Evolutionary conservation across 53 echinoderm and acorn worm genomes (phyloP).

Genomic region (Crossaster papposus): DNA sequence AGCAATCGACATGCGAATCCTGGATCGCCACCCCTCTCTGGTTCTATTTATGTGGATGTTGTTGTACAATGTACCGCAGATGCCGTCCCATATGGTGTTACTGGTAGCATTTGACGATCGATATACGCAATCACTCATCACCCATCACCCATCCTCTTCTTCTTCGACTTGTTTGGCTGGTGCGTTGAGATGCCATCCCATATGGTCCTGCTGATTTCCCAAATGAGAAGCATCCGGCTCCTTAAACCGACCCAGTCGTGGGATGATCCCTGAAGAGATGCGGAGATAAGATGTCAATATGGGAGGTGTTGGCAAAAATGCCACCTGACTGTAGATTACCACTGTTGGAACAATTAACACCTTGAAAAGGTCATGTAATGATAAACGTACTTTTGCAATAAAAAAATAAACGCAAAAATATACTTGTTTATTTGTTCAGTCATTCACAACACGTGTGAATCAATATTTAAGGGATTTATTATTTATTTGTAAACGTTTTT

Average conservation of each 20-base stretch:
- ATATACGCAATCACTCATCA: conserved; percentile 5
- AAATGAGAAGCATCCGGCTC: conserved; percentile 29
- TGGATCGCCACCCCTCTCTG: neutral
- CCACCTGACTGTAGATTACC: neutral
- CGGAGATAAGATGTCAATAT: conserved; percentile 12
- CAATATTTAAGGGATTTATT: too few relatives aligned
- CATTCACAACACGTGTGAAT: too few relatives aligned
- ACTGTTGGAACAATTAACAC: conserved; percentile 6
- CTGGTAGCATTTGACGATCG: neutral
- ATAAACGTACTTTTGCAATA: neutral
- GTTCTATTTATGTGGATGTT: neutral
- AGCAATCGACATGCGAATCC: neutral
- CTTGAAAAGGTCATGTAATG: neutral
- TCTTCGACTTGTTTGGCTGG: neutral
- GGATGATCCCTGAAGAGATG: neutral
- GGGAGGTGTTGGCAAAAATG: neutral
- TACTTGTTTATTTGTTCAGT: too few relatives aligned
- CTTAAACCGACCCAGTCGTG: neutral
- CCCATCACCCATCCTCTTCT: neutral
- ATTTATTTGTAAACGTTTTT: too few relatives aligned
- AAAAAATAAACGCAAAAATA: neutral
- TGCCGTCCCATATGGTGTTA: neutral
- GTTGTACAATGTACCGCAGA: too few relatives aligned
- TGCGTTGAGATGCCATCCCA: neutral
- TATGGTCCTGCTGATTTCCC: conserved; percentile 27